Percentiles rank a stretch among this genome's conserved stretches.
Evolutionary conservation across 2,113 vertebrate species (phyloP).

Genomic region (Solea senegalensis): DNA sequence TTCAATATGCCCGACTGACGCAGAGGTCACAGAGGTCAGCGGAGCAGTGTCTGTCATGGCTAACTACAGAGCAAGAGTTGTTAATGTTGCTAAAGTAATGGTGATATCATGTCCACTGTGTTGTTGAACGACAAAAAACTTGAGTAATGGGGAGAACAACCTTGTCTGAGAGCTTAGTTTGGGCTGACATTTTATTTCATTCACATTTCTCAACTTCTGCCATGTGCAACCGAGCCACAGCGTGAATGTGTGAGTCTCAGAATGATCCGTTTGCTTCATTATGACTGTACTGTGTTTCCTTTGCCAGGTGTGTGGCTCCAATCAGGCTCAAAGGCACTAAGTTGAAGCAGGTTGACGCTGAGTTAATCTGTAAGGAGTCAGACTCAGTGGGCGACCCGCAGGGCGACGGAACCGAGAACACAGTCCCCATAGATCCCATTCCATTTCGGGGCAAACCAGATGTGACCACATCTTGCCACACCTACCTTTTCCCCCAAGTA

Average conservation of each 20-base stretch:
- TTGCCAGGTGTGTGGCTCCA: slow-evolving; percentile 83
- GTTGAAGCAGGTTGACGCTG: slow-evolving; percentile 85
- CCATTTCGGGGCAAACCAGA: slow-evolving; percentile 77
- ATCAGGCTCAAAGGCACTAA: slow-evolving; percentile 82
- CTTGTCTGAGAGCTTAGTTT: too few species aligned
- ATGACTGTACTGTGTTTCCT: neutral
- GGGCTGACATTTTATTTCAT: too few species aligned
- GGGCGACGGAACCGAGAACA: slow-evolving; percentile 30
- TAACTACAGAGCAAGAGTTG: too few species aligned
- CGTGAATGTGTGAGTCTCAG: neutral
- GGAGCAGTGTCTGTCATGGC: too few species aligned
- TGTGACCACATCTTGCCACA: slow-evolving; percentile 87
- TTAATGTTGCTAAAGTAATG: too few species aligned
- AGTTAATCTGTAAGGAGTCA: slow-evolving; percentile 83
- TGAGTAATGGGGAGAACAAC: too few species aligned
- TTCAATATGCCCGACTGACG: neutral
- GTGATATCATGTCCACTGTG: too few species aligned
- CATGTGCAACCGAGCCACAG: too few species aligned
- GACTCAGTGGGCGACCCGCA: neutral
- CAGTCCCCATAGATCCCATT: slow-evolving; percentile 50
- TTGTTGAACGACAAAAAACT: too few species aligned
- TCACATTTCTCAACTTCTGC: too few species aligned
- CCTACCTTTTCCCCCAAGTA: slow-evolving; percentile 87
- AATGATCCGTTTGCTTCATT: neutral
- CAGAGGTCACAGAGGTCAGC: too few species aligned